phyloP scores from a whole-genome alignment of 1,140 invertebrate species.

The Microplitis demolitor region DNA sequence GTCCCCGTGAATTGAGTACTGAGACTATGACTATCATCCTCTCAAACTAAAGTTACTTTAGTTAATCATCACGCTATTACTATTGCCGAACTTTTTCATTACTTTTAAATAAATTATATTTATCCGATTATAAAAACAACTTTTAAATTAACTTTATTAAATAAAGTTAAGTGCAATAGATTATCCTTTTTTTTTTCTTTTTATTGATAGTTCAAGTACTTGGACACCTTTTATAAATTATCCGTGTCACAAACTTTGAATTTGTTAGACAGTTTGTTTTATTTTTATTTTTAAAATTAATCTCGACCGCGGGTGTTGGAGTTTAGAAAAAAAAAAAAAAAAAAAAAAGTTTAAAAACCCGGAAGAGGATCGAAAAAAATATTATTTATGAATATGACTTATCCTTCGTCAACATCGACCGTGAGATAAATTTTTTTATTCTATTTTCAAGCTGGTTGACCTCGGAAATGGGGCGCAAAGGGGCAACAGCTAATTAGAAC shows the following conservation, averaged over 20 bases:
- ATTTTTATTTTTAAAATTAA: no score
- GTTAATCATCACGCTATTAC: neutral
- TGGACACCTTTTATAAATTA: no score
- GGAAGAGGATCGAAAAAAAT: neutral
- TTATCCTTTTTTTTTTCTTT: neutral
- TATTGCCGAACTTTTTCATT: neutral
- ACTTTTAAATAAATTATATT: neutral
- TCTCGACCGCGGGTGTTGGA: no score
- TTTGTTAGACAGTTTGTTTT: no score
- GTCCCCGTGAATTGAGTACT: no score
- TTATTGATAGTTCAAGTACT: no score
- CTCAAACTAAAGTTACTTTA: neutral
- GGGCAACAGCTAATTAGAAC: conserved; percentile 33
- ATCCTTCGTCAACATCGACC: conserved; percentile 27
- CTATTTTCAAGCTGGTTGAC: conserved; percentile 28
- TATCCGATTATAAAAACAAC: neutral
- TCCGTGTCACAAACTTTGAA: no score
- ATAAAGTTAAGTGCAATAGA: neutral
- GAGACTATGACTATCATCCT: no score
- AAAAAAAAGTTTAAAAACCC: neutral
- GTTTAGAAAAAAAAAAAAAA: neutral
- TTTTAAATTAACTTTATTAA: no score
- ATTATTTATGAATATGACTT: conserved; percentile 19
- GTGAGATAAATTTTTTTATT: conserved; percentile 26
- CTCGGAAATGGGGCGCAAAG: conserved; percentile 33